A percentile compares a stretch with the other conserved stretches of the same genome.
Evolutionary conservation across 2,113 vertebrate genomes (phyloP).

Genomic region (Halcyon malimbica): DNA sequence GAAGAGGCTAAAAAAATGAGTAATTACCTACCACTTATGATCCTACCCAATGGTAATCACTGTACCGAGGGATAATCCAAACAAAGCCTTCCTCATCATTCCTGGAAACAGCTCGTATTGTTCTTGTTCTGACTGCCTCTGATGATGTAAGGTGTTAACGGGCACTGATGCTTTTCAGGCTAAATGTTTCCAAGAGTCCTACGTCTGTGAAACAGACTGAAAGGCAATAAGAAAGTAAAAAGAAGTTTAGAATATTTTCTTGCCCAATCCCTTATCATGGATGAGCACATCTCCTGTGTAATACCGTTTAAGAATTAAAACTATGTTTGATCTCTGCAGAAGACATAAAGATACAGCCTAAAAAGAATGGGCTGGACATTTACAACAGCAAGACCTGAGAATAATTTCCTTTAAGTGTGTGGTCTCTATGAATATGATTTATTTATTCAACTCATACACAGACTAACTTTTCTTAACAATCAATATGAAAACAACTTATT

Average conservation of each 20-base stretch:
- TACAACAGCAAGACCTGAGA: neutral
- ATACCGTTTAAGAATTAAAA: neutral
- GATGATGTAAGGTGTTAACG: neutral
- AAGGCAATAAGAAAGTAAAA: neutral
- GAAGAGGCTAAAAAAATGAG: neutral
- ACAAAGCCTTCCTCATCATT: conserved; percentile 35
- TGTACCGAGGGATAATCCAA: neutral
- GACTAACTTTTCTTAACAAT: neutral
- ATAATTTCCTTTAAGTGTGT: neutral
- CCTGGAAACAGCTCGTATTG: conserved; percentile 24
- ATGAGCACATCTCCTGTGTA: neutral
- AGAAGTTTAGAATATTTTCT: neutral
- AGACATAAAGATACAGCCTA: neutral
- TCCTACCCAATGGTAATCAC: neutral
- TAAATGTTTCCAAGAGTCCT: neutral
- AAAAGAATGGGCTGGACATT: neutral
- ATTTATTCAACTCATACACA: neutral
- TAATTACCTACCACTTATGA: neutral
- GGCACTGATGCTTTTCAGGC: neutral
- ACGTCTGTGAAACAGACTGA: neutral
- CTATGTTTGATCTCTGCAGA: neutral
- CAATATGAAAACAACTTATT: neutral
- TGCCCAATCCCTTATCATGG: neutral
- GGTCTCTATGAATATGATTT: neutral
- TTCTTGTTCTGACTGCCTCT: conserved; percentile 19